Evolutionary conservation across 1,140 invertebrate genomes (phyloP), one percentile per base, ranked within the genome.

Genomic region (Plectrocnemia conspersa): DNA sequence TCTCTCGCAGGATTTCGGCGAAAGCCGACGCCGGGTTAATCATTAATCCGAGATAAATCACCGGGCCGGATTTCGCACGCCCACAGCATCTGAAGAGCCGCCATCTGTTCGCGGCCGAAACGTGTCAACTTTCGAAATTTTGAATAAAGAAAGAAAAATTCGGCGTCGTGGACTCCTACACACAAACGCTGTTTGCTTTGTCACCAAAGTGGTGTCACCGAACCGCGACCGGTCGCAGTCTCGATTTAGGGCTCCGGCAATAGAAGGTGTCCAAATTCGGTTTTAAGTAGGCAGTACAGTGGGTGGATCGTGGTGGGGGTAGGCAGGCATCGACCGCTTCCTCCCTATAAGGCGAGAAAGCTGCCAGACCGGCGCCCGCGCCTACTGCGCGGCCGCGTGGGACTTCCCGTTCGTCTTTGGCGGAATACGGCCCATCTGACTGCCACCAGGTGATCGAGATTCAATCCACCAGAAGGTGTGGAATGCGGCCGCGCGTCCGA

Each of bases 101-200:
- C 46, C 19, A 23, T 23, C 22, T 4, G 16, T 15, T 19, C 16
- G 16, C 36, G 13, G 16, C 15, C 10, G 32, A 50, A n/a, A n/a
- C n/a, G n/a, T 50, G 47, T 50, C 47, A 35, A 50, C 47, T 50
- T 50, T 50, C 33, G 33, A 38, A 50, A 50, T 13, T 10, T 38
- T n/a, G n/a, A n/a, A n/a, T n/a, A n/a, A n/a, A n/a, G n/a, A n/a
- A n/a, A n/a, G n/a, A 38, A 38, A 16, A 38, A 38, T 38, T 38
- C 35, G 5, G 5, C 35, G 47, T 29, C 33, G 36, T 38, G 47
- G 47, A 50, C n/a, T n/a, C n/a, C n/a, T n/a, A n/a, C n/a, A n/a
- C n/a, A n/a, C n/a, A n/a, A n/a, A n/a, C 32, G 47, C 24, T 50
- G 25, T 50, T 50, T 50, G 47, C 47, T 50, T 50, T 50, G 47